Evolutionary conservation across 2,888 invertebrate species (phyloP).

Genomic region (Pyrocoelia pectoralis): DNA sequence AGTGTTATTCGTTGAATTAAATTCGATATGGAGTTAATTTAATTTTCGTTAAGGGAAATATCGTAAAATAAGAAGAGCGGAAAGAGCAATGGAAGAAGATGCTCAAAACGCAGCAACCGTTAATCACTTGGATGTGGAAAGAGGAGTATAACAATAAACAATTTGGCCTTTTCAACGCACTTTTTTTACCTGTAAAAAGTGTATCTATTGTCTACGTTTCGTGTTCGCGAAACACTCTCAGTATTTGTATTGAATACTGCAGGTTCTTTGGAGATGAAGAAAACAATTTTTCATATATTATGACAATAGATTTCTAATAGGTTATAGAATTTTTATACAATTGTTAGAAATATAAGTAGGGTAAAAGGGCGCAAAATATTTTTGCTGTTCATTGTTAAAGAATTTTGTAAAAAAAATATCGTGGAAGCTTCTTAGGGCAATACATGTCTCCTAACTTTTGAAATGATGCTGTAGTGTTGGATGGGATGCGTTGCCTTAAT

Average conservation of each 20-base stretch:
- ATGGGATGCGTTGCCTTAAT: no score
- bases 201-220: constrained; percentile 13
- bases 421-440: not conserved
- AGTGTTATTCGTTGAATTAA: constrained; percentile 61
- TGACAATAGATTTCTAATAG: constrained; percentile 2
- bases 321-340: constrained; percentile 15
- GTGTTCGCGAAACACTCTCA: not conserved
- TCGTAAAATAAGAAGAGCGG: constrained; percentile 67
- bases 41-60: constrained; percentile 70
- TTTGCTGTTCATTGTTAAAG: constrained; percentile 42
- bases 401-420: not conserved
- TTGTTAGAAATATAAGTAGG: constrained; percentile 9
- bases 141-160: constrained; percentile 53
- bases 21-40: not conserved
- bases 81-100: constrained; percentile 62
- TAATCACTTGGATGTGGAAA: constrained; percentile 62
- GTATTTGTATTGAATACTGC: not conserved
- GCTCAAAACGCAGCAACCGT: constrained; percentile 59
- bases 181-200: constrained; percentile 9
- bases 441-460: not conserved
- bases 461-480: not conserved
- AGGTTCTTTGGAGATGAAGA: not conserved
- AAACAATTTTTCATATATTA: constrained; percentile 17
- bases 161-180: not conserved
- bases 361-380: constrained; percentile 38